Base-by-base conservation (phyloP, 2,797 vertebrate genomes). In the Melanotaenia trifasciata region DNA sequence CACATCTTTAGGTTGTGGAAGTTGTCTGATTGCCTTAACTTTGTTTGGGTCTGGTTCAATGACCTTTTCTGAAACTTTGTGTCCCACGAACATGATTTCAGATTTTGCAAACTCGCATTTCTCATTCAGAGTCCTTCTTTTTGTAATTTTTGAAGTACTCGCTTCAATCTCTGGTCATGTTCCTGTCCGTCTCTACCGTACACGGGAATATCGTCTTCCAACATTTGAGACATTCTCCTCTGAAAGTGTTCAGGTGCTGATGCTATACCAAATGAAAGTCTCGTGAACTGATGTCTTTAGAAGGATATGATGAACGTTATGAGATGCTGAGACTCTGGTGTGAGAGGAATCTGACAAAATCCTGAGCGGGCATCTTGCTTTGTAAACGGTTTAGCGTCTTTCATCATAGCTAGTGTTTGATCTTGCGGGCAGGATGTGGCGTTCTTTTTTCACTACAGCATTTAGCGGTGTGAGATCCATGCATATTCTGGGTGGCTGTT, bases 211-310 rank as follows among this genome's bases (percentile, higher is more conserved):
- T 86, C 57, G 3, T 13, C 47, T 28, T 79, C 73, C 0, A 84
- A 14, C 53, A 83, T 63, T 28, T 87, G 79, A 0, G 35, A 80
- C 77, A 81, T 80, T 1, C 38, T 18, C 3, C 40, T 56, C 4
- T 83, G 78, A 36, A 87, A 86, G 45, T 84, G 74, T 10, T 88
- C 69, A 0, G 72, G 51, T 0, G 58, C 74, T 0, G 64, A 84
- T 11, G 61, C 4, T 2, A 68, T 84, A 12, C 36, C 12, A 3
- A 40, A 24, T 28, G 26, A 2, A 28, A 28, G 63, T 1, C 36
- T 0, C n/a, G 54, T 81, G 50, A 81, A 81, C 3, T 47, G 51
- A 64, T 53, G 70, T 24, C 70, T 66, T 28, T 28, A 51, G 32
- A 81, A 74, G 12, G 35, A 32, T 4, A 67, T 75, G 35, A 77